Evolutionary conservation across 2,113 vertebrate species (phyloP).

Genomic region (Alouatta palliata): DNA sequence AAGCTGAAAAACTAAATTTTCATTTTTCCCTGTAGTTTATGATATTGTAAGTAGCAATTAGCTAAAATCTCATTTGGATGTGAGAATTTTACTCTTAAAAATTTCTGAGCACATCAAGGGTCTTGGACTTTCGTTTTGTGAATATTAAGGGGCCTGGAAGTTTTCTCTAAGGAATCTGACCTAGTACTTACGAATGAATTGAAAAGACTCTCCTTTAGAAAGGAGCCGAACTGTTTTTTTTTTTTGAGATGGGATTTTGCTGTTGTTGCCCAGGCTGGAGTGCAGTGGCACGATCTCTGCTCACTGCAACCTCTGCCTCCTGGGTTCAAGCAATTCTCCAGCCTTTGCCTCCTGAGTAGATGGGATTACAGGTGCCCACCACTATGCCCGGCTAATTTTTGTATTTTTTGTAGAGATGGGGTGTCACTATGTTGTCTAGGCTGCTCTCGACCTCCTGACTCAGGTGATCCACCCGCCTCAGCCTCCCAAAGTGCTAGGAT

Average conservation of each 20-base stretch:
- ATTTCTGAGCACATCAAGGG: background rate
- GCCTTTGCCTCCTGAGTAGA: no score
- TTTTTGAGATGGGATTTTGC: no score
- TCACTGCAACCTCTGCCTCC: no score
- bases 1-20: conserved; percentile 18
- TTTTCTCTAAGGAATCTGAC: background rate
- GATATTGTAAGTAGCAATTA: conserved; percentile 19
- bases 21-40: background rate
- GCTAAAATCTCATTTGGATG: conserved; percentile 42
- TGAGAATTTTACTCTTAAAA: conserved; percentile 47
- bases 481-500: background rate
- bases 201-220: background rate
- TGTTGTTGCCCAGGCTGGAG: no score
- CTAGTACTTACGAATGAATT: background rate
- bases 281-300: no score
- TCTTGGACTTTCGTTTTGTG: conserved; percentile 19
- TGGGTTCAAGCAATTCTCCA: no score
- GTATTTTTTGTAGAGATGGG: no score
- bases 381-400: no score
- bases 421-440: no score
- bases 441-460: no score
- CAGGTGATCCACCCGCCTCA: background rate
- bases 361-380: no score
- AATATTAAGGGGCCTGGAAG: background rate
- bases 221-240: no score